Percentiles rank a stretch among this genome's conserved stretches.
These are phyloP conservation scores for Microplitis mediator DNA, from an alignment of 1,140 invertebrate genomes.

Conservation along the genomic window DNA sequence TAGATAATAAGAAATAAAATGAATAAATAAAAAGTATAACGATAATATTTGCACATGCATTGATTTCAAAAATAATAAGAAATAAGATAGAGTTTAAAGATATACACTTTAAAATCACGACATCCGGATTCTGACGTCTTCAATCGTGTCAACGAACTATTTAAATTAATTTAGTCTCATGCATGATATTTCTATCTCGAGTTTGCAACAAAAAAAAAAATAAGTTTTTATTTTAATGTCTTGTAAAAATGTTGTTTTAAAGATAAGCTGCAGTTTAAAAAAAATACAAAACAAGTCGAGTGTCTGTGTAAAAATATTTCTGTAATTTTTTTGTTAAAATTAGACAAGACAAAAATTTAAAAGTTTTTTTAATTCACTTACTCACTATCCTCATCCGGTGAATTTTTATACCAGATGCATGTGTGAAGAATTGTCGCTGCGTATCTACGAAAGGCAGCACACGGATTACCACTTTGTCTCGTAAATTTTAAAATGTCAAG, in stretches of 20 bases:
- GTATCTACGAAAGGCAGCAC: conserved; percentile 78
- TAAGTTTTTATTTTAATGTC: too few species aligned
- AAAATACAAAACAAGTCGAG: neutral
- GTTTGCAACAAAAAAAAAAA: neutral
- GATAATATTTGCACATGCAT: neutral
- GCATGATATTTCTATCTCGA: neutral
- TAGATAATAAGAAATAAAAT: too few species aligned
- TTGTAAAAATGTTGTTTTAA: neutral
- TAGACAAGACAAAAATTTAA: neutral
- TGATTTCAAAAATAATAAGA: neutral
- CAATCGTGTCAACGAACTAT: neutral
- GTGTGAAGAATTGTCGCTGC: conserved; percentile 70
- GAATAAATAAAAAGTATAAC: neutral
- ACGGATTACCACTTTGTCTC: conserved; percentile 68
- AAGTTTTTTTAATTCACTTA: conserved; percentile 50
- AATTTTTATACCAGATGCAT: conserved; percentile 73
- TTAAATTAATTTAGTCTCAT: neutral
- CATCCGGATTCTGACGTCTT: neutral
- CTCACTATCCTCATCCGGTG: conserved; percentile 64
- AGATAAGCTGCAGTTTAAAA: neutral
- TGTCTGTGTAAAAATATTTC: too few species aligned
- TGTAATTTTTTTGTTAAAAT: neutral
- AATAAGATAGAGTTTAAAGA: neutral
- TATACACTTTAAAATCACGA: neutral
- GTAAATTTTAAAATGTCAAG: conserved; percentile 71